A percentile compares a stretch with the other conserved stretches of the same genome.
These are phyloP conservation scores for Poecilia wingei DNA, from an alignment of 2,797 vertebrate genomes.

Conservation along the genomic window DNA sequence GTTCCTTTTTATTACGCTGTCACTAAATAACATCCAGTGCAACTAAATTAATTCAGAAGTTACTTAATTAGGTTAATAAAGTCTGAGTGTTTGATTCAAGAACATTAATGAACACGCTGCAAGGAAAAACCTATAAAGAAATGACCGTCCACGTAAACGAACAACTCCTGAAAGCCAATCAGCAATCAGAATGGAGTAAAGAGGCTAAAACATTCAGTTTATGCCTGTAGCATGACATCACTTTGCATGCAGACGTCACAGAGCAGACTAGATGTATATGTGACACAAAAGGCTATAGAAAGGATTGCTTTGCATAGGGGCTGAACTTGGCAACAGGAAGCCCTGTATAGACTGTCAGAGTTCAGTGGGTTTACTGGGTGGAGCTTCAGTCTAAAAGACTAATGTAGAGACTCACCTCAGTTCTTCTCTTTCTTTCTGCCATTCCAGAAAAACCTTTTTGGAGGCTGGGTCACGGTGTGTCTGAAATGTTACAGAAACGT, in stretches of 20 bases:
- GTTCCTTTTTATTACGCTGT: not conserved
- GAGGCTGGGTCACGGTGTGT: constrained; percentile 80
- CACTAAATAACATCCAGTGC: not conserved
- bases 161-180: not conserved
- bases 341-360: not conserved
- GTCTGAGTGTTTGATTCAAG: not conserved
- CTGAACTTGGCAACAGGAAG: not conserved
- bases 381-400: not conserved
- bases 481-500: constrained; percentile 53
- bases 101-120: not conserved
- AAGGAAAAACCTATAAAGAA: not conserved
- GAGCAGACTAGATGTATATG: not conserved
- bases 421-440: constrained; percentile 87
- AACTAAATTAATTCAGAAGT: not conserved
- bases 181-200: not conserved
- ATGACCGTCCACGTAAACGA: not conserved
- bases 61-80: not conserved
- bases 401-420: constrained; percentile 72
- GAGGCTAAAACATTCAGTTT: not conserved
- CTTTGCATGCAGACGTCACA: not conserved
- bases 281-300: not conserved
- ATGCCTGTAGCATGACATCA: not conserved
- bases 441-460: constrained; percentile 82
- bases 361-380: not conserved
- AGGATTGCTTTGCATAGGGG: not conserved